These are phyloP conservation scores for Proales similis DNA, from an alignment of 1,140 invertebrate genomes.

Conservation along the genomic window DNA sequence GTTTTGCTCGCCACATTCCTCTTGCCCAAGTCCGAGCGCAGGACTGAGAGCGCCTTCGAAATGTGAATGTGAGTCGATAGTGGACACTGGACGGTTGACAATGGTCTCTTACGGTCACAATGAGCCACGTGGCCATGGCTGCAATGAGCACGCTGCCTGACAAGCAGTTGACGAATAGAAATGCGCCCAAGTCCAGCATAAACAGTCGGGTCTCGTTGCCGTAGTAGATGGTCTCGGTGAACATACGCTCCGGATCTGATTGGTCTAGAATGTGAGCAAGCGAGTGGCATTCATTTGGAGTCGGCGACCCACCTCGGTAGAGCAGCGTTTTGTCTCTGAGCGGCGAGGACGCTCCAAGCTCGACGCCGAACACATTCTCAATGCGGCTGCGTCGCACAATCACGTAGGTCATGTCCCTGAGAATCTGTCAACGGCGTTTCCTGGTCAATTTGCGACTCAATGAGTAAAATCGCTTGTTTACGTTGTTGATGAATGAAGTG, in stretches of 20 bases:
- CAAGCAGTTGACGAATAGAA: slow-evolving; percentile 62
- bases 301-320: slow-evolving; percentile 61
- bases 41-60: slow-evolving; percentile 43
- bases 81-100: background rate
- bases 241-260: slow-evolving; percentile 9
- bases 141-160: slow-evolving; percentile 60
- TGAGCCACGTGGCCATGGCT: slow-evolving; percentile 58
- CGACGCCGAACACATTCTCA: slow-evolving; percentile 69
- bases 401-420: background rate
- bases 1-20: slow-evolving; percentile 65
- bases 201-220: slow-evolving; percentile 67
- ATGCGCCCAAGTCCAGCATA: slow-evolving; percentile 66
- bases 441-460: background rate
- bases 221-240: slow-evolving; percentile 54
- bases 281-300: background rate
- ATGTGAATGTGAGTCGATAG: background rate
- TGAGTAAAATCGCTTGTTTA: slow-evolving; percentile 45
- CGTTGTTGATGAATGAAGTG: slow-evolving; percentile 71
- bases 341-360: slow-evolving; percentile 66
- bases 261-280: background rate
- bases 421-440: background rate
- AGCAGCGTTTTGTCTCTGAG: slow-evolving; percentile 65
- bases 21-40: slow-evolving; percentile 56
- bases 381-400: slow-evolving; percentile 63
- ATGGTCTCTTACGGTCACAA: slow-evolving; percentile 47